Conservation (phyloP, 2,113 vertebrate genomes). For the Urocynchramus pylzowi region DNA sequence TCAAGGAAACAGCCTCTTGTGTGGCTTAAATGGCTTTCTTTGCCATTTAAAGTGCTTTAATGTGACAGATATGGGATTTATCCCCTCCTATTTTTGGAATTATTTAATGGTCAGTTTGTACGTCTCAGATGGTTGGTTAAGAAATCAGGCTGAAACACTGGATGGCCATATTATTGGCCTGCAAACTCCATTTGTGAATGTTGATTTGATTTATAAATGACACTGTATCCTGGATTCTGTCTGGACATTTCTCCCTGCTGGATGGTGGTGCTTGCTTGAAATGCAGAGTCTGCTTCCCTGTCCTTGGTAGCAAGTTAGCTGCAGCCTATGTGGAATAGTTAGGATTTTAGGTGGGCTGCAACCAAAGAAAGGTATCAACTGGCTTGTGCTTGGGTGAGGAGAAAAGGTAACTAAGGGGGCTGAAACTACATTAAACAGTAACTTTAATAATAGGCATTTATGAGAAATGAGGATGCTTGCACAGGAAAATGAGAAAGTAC, state of each 20-base stretch:
- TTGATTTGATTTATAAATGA: background rate
- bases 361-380: background rate
- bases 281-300: background rate
- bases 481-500: background rate
- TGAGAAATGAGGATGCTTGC: background rate
- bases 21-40: background rate
- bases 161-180: background rate
- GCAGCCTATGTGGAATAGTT: background rate
- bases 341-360: background rate
- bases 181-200: background rate
- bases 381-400: background rate
- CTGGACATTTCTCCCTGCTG: background rate
- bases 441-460: background rate
- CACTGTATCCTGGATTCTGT: background rate
- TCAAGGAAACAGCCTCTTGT: background rate
- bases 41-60: background rate
- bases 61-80: background rate
- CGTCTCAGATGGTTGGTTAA: background rate
- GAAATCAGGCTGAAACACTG: background rate
- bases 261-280: background rate
- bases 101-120: constrained; percentile 7
- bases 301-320: background rate
- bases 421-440: background rate
- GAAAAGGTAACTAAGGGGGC: background rate
- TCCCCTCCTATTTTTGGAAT: background rate